Evolutionary conservation across 2,797 vertebrate genomes (phyloP).

Genomic region (Lagorchestes hirsutus): DNA sequence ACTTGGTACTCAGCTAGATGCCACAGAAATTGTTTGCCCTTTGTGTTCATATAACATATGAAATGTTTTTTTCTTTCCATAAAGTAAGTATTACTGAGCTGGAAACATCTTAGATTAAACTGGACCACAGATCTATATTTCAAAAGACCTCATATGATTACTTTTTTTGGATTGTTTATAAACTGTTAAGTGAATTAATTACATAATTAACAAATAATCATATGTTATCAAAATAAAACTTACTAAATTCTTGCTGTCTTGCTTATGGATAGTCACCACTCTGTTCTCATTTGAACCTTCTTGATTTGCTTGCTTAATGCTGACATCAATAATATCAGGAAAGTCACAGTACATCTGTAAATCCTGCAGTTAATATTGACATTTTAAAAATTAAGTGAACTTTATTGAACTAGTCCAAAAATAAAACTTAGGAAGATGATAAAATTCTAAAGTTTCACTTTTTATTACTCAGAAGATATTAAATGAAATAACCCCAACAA

Average conservation of each 20-base stretch:
- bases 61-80: not conserved
- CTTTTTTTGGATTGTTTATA: not conserved
- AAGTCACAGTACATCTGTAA: conserved; percentile 96
- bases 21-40: not conserved
- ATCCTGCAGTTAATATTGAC: conserved; percentile 86
- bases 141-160: conserved; percentile 7
- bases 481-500: conserved; percentile 37
- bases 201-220: conserved; percentile 12
- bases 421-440: conserved; percentile 47
- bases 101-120: not conserved
- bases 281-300: conserved; percentile 94
- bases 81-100: not conserved
- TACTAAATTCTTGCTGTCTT: conserved; percentile 94
- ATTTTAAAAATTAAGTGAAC: conserved; percentile 49
- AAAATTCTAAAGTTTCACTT: conserved; percentile 47
- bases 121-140: not conserved
- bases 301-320: conserved; percentile 95
- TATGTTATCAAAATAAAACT: conserved; percentile 73
- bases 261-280: conserved; percentile 95
- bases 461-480: conserved; percentile 30
- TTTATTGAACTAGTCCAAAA: conserved; percentile 45
- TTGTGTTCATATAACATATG: not conserved
- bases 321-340: conserved; percentile 96
- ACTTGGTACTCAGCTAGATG: not conserved
- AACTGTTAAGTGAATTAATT: not conserved